Evolutionary conservation across 2,888 invertebrate genomes (phyloP), one percentile per base, ranked within the genome.

Genomic region (Trissoscelio sp.): DNA sequence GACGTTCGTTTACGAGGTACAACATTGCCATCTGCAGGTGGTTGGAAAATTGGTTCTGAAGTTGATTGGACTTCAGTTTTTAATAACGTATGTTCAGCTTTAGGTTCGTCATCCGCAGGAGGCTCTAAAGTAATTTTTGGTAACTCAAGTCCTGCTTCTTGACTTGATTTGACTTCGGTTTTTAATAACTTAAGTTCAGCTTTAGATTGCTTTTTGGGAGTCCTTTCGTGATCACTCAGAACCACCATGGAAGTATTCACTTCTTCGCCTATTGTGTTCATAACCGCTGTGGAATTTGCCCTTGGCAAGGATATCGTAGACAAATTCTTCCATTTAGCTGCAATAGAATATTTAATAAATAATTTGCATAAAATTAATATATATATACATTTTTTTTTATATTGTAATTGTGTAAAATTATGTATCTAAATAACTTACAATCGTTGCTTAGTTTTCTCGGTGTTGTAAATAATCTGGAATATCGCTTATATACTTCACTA

Each of bases 1-100:
- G 91, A 91, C 7, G 39, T 12, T 53, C 85, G 81, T 66, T 90
- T 51, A n/a, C 12, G 22, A 16, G 20, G 12, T 14, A 14, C 22
- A 16, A 12, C 14, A 12, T n/a, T 4, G 6, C n/a, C n/a, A n/a
- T 39, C 66, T 24, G 18, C n/a, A 34, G 48, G 14, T 34, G n/a
- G n/a, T n/a, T n/a, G n/a, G n/a, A n/a, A n/a, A n/a, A n/a, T n/a
- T n/a, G n/a, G n/a, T n/a, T n/a, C n/a, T n/a, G n/a, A 7, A 39
- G n/a, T 46, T 46, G 9, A 12, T 28, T n/a, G n/a, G n/a, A n/a
- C n/a, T n/a, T n/a, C n/a, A n/a, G 20, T 11, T 16, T n/a, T n/a
- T n/a, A n/a, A n/a, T n/a, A n/a, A n/a, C n/a, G 3, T n/a, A n/a
- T n/a, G n/a, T n/a, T n/a, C n/a, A n/a, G n/a, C n/a, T n/a, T n/a